Conservation (phyloP, 2,113 vertebrate genomes). For the Synchiropus splendidus region DNA sequence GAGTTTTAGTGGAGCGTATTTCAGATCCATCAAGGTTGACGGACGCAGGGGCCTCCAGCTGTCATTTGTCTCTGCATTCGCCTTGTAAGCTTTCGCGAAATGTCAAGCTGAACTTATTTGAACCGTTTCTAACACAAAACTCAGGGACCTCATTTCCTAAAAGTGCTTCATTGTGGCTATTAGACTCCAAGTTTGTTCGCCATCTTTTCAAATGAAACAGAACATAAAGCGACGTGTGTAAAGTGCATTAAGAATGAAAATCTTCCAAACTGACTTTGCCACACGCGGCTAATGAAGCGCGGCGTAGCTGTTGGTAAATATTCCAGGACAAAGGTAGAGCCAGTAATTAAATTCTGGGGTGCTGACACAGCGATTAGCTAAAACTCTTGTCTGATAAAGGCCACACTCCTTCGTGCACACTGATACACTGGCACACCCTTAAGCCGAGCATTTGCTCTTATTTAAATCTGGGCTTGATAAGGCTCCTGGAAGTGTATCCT, state of each 20-base stretch:
- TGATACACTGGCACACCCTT: constrained; percentile 42
- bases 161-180: background rate
- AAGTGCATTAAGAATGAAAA: too few relatives aligned
- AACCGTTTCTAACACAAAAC: constrained; percentile 21
- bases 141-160: background rate
- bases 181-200: too few relatives aligned
- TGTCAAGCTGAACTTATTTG: constrained; percentile 42
- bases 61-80: constrained; percentile 46
- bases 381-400: constrained; percentile 60
- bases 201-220: too few relatives aligned
- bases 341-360: constrained; percentile 59
- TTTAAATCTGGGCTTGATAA: constrained; percentile 66
- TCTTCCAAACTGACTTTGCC: constrained; percentile 13
- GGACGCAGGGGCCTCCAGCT: constrained; percentile 45
- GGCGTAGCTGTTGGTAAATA: constrained; percentile 65
- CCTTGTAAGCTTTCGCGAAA: constrained; percentile 41
- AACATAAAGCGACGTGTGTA: too few relatives aligned
- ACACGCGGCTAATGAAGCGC: constrained; percentile 52
- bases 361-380: constrained; percentile 63
- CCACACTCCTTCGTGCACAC: constrained; percentile 42
- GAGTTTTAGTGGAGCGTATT: constrained; percentile 49
- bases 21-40: constrained; percentile 61
- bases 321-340: constrained; percentile 63
- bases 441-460: constrained; percentile 61
- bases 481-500: constrained; percentile 59